These are phyloP conservation scores for Machimus rusticus DNA, from an alignment of 2,888 invertebrate genomes.

Conservation along the genomic window DNA sequence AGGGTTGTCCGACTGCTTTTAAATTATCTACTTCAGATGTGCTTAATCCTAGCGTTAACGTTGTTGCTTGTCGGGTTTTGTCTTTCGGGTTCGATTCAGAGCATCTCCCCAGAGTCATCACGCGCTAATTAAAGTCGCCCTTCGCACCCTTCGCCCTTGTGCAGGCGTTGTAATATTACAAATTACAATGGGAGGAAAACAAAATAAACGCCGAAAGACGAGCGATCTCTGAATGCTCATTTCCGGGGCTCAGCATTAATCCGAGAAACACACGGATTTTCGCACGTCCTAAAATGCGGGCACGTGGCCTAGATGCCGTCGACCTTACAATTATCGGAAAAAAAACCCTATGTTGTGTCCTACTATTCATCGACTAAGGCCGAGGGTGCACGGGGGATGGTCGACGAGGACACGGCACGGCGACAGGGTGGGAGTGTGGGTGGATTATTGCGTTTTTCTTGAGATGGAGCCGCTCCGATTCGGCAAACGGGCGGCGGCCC, in stretches of 20 bases:
- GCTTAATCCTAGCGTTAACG: neutral
- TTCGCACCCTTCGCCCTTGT: neutral
- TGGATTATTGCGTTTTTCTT: slow-evolving; percentile 30
- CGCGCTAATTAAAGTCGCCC: neutral
- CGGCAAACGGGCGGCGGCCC: neutral
- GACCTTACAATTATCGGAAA: slow-evolving; percentile 18
- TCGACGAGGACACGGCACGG: neutral
- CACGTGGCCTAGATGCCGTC: slow-evolving; percentile 24
- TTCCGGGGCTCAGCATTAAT: slow-evolving; percentile 30
- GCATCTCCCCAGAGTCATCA: neutral
- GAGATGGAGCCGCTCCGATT: neutral
- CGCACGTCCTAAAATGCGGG: slow-evolving; percentile 32
- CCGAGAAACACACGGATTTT: slow-evolving; percentile 35
- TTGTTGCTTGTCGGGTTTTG: neutral
- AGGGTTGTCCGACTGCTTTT: neutral
- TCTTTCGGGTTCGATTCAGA: neutral
- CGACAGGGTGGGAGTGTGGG: neutral
- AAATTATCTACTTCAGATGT: neutral
- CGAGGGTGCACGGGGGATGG: neutral
- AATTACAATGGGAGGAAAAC: slow-evolving; percentile 3
- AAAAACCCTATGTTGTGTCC: neutral
- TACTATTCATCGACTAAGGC: neutral
- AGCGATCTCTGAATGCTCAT: slow-evolving; percentile 8
- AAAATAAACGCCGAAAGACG: slow-evolving; percentile 17
- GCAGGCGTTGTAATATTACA: neutral